Percentiles rank a stretch among this genome's conserved stretches.
Conservation (phyloP, 2,888 invertebrate species). For the Ormyrus thymus region DNA sequence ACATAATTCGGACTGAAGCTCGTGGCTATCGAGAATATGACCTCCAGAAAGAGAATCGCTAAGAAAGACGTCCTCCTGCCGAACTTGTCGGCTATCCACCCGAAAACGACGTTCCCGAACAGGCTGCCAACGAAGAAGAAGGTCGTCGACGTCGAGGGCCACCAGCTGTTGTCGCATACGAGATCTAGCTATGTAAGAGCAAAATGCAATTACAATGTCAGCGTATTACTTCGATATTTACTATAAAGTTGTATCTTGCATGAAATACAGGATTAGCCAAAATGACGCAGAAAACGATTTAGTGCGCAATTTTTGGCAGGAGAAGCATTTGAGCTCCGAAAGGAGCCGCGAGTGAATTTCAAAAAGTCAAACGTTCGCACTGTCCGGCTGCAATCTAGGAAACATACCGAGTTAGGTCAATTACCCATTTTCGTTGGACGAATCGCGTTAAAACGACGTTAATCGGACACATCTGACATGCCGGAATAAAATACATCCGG, state of each 20-base stretch:
- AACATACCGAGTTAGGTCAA: constrained; percentile 51
- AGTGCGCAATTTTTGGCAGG: not conserved
- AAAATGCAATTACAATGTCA: constrained; percentile 70
- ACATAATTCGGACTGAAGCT: constrained; percentile 80
- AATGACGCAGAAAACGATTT: too few relatives aligned
- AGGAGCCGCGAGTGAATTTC: not conserved
- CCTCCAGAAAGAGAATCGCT: constrained; percentile 79
- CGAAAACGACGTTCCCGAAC: constrained; percentile 81
- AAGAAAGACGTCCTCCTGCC: constrained; percentile 81
- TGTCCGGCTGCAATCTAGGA: constrained; percentile 26
- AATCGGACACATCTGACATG: constrained; percentile 43
- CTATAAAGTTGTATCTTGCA: constrained; percentile 7
- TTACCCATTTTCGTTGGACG: constrained; percentile 38
- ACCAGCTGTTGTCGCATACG: constrained; percentile 80
- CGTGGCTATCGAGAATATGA: constrained; percentile 79
- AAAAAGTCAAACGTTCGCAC: constrained; percentile 7
- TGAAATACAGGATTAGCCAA: too few relatives aligned
- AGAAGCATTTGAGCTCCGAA: not conserved
- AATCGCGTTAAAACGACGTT: constrained; percentile 52
- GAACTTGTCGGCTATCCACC: constrained; percentile 83
- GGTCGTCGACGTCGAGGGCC: constrained; percentile 80
- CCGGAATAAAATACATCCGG: constrained; percentile 55
- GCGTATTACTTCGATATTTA: constrained; percentile 25
- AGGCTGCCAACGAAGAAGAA: constrained; percentile 83
- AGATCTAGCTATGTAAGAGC: constrained; percentile 78